A percentile compares a stretch with the other conserved stretches of the same genome.
These are phyloP conservation scores for Hypanus sabinus DNA, from an alignment of 2,113 vertebrate genomes.

Conservation along the genomic window DNA sequence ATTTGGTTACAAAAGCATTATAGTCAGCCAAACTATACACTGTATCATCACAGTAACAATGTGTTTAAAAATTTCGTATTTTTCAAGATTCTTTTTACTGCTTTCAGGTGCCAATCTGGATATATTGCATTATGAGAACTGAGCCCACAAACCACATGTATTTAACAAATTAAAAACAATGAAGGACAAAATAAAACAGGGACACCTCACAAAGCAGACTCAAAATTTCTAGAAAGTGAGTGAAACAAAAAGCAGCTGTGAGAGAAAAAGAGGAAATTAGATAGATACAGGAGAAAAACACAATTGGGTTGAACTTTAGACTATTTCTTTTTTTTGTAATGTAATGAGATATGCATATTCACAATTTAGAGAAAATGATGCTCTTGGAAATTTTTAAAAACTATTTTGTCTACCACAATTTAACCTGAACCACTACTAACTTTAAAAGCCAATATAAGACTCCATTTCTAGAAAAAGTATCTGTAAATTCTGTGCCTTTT, in stretches of 20 bases:
- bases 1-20: not conserved
- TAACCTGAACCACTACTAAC: not conserved
- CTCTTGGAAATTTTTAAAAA: not conserved
- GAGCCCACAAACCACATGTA: constrained; percentile 16
- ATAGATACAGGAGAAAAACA: too few relatives aligned
- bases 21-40: constrained; percentile 13
- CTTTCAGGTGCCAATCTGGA: constrained; percentile 26
- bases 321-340: too few relatives aligned
- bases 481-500: not conserved
- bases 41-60: not conserved
- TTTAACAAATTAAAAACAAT: not conserved
- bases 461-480: not conserved
- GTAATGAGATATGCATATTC: too few relatives aligned
- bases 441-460: not conserved
- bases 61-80: not conserved
- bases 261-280: not conserved
- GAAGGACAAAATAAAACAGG: not conserved
- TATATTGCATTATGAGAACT: not conserved
- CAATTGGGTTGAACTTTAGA: too few relatives aligned
- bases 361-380: too few relatives aligned
- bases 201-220: not conserved
- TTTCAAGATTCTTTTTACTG: constrained; percentile 18
- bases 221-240: not conserved
- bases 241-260: not conserved
- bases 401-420: not conserved